Evolutionary conservation across 2,797 vertebrate species (phyloP), one percentile per base, ranked within the genome.

Genomic region (Phrynocephalus vlangalii): DNA sequence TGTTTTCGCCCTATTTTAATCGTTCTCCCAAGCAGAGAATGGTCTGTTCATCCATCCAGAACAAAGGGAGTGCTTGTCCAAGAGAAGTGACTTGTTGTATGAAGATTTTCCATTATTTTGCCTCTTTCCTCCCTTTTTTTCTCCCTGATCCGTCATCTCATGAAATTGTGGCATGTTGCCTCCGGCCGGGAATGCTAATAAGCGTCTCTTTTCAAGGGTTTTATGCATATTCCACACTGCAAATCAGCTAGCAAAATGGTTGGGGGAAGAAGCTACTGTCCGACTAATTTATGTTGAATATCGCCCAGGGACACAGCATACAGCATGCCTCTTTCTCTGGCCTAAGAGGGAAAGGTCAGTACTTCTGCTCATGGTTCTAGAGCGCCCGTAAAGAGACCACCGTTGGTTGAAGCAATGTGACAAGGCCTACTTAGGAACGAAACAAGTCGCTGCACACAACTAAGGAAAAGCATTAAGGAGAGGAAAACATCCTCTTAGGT

Each of bases 181-280:
- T 90, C 94, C 87, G 90, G 92, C 91, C 91, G 93, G 91, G 91
- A 96, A 96, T 96, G 91, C 93, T 91, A 95, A 95, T 88, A 91
- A 95, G 89, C 91, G 87, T 88, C 91, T 87, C 92, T 92, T 95
- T 96, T 95, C 88, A 92, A 91, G 88, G 89, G 89, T 89, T 44
- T 95, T 94, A 88, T 94, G 92, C 87, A 92, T 95, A 94, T 94
- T 95, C 87, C 44, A 67, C 85, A 88, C 83, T 88, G 52, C 92
- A 90, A 94, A 95, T 94, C 87, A 89, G 91, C 89, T 92, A 72
- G 88, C 86, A 94, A 95, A 75, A 30, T n/a, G 50, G 28, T 70
- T 10, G 83, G 1, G 44, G 60, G 70, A 52, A 4, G 82, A 90
- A 90, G 93, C 84, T 91, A 60, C 89, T 93, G 90, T 92, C 92